Percentiles rank a stretch among this genome's conserved stretches.
phyloP scores from a whole-genome alignment of 2,888 invertebrate species.

The Drosophila nigricruria region DNA sequence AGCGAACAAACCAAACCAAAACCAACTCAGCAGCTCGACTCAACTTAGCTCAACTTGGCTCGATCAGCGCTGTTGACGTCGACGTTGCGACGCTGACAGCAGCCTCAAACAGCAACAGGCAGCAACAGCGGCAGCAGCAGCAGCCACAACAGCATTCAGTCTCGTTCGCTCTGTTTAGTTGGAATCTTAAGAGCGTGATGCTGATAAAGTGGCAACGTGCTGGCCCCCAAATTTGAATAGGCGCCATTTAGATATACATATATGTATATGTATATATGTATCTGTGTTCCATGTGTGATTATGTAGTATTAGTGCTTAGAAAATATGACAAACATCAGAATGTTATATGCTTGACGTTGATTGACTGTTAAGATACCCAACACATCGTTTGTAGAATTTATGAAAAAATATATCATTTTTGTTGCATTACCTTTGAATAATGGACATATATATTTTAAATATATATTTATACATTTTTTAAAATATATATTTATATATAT shows the following conservation, averaged over 20 bases:
- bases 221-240: conserved; percentile 59
- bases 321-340: conserved; percentile 19
- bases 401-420: background rate
- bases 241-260: conserved; percentile 36
- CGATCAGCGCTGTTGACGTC: conserved; percentile 30
- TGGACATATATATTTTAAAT: background rate
- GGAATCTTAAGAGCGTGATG: conserved; percentile 75
- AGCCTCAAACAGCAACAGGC: conserved; percentile 4
- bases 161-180: conserved; percentile 37
- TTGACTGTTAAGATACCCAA: conserved; percentile 9
- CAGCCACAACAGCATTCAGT: conserved; percentile 15
- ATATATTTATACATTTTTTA: conserved; percentile 19
- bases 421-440: background rate
- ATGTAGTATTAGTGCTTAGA: conserved; percentile 18
- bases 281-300: conserved; percentile 17
- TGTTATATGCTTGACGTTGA: background rate
- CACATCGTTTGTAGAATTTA: background rate
- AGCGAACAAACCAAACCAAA: conserved; percentile 46
- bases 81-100: conserved; percentile 18
- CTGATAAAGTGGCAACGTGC: conserved; percentile 75
- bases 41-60: conserved; percentile 32
- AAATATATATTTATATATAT: too few species aligned
- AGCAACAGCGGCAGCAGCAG: conserved; percentile 1
- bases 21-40: conserved; percentile 39
- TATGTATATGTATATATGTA: background rate